Percentiles rank a stretch among this genome's conserved stretches.
Evolutionary conservation across 2,797 vertebrate species (phyloP).

Genomic region (Karalla daura): DNA sequence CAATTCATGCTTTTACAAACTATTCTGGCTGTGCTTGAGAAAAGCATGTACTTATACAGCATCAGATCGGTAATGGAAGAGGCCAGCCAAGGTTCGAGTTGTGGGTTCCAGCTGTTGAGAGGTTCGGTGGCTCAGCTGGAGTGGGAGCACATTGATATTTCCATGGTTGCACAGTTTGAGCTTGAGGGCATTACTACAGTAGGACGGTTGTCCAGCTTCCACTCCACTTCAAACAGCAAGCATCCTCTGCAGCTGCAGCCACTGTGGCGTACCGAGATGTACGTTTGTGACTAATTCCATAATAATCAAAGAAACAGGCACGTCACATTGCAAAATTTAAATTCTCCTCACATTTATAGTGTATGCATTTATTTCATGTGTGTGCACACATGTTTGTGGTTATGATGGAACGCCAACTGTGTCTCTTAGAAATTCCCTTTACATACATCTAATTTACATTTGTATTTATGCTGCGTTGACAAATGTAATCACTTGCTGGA

Average conservation of each 20-base stretch:
- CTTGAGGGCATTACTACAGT: slow-evolving; percentile 67
- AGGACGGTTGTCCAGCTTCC: slow-evolving; percentile 67
- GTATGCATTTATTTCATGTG: background rate
- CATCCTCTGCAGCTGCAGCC: slow-evolving; percentile 59
- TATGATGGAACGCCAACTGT: too few species aligned
- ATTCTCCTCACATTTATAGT: slow-evolving; percentile 4
- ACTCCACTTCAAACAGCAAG: slow-evolving; percentile 55
- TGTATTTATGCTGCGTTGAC: too few species aligned
- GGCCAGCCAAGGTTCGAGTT: slow-evolving; percentile 18
- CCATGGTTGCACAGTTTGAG: slow-evolving; percentile 75
- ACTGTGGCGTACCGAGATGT: slow-evolving; percentile 36
- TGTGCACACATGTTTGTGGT: background rate
- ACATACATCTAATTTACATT: too few species aligned
- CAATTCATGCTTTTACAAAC: slow-evolving; percentile 16
- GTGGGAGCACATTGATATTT: slow-evolving; percentile 55
- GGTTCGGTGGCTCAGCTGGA: slow-evolving; percentile 72
- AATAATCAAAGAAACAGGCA: slow-evolving; percentile 27
- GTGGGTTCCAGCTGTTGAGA: slow-evolving; percentile 60
- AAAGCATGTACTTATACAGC: slow-evolving; percentile 5
- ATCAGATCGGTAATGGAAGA: slow-evolving; percentile 41
- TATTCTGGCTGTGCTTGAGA: background rate
- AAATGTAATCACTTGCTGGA: too few species aligned
- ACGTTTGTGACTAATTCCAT: slow-evolving; percentile 3
- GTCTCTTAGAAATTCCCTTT: too few species aligned
- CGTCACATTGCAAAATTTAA: slow-evolving; percentile 27